Base-by-base conservation (phyloP, 2,797 vertebrate genomes). In the Acrocephalus scirpaceus region DNA sequence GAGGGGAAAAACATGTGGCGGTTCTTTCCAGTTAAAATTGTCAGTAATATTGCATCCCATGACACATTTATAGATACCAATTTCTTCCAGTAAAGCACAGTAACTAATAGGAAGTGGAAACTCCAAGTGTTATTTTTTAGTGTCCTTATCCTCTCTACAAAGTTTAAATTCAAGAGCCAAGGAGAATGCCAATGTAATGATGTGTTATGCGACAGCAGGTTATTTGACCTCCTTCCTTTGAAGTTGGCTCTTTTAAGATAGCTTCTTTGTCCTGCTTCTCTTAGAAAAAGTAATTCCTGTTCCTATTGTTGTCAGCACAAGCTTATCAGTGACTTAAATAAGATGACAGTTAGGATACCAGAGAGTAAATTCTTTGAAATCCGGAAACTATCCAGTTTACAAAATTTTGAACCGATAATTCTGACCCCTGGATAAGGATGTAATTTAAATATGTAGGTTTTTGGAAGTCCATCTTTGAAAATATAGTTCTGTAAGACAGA, bases 201-300 rank as follows among this genome's bases (percentile, higher is more conserved):
- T 75, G 62, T 77, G 50, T 65, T 80, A 54, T 6, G 36, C 0
- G 32, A 75, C 73, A 90, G 58, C 73, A 95, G 86, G 88, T 95
- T 95, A 93, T 90, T 78, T 95, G 95, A 94, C 93, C 92, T 88
- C 51, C n/a, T 71, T 84, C 70, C 83, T 95, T 96, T 96, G 92
- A 93, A 92, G 86, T 29, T 54, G 66, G n/a, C 20, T 93, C 80
- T 94, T 94, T 90, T 57, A 92, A 90, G 90, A 76, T 44, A 90
- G 50, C 34, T 90, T 83, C 88, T 95, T 95, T 96, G 93, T 94
- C 66, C 45, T 23, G 20, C 12, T 92, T 72, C 72, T 86, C 58
- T 81, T 47, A 86, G 56, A 84, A 94, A 93, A 86, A 51, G n/a
- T 36, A 86, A 81, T 88, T 93, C 73, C 44, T 73, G 47, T 84